Conservation (phyloP, 2,888 invertebrate species). For the Frankliniella intonsa region DNA sequence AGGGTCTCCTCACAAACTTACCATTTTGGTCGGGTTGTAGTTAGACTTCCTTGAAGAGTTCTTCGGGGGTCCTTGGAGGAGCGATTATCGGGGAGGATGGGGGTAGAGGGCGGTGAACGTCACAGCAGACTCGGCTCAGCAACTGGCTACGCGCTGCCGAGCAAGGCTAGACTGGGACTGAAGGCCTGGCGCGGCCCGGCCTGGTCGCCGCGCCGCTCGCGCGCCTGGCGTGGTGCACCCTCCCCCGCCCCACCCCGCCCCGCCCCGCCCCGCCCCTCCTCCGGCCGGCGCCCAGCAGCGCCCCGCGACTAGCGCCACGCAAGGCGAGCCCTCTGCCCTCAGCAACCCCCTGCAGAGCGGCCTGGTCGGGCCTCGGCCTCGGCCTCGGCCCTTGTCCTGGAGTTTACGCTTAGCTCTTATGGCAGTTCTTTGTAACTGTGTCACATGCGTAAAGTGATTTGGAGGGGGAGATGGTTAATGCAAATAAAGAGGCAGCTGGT, state of each 20-base stretch:
- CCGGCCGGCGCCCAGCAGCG: neutral
- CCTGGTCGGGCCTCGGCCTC: neutral
- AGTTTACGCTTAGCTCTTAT: neutral
- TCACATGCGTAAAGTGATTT: neutral
- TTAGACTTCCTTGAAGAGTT: no score
- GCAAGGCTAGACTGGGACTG: conserved; percentile 12
- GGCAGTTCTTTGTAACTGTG: neutral
- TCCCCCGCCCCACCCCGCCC: neutral
- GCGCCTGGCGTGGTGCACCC: no score
- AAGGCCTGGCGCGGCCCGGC: neutral
- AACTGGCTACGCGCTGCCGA: conserved; percentile 15
- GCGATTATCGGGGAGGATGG: neutral
- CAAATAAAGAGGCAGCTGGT: neutral
- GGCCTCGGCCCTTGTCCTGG: neutral
- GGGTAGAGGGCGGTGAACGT: neutral
- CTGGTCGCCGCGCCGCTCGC: neutral
- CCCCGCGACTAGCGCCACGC: neutral
- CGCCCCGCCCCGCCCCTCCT: neutral
- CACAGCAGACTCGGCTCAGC: neutral
- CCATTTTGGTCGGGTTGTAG: no score
- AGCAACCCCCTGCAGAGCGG: neutral
- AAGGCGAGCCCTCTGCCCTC: neutral
- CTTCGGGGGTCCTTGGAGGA: neutral
- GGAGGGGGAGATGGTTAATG: neutral
- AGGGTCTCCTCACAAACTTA: no score